phyloP scores from a whole-genome alignment of 2,797 vertebrate species.

The Todus mexicanus region DNA sequence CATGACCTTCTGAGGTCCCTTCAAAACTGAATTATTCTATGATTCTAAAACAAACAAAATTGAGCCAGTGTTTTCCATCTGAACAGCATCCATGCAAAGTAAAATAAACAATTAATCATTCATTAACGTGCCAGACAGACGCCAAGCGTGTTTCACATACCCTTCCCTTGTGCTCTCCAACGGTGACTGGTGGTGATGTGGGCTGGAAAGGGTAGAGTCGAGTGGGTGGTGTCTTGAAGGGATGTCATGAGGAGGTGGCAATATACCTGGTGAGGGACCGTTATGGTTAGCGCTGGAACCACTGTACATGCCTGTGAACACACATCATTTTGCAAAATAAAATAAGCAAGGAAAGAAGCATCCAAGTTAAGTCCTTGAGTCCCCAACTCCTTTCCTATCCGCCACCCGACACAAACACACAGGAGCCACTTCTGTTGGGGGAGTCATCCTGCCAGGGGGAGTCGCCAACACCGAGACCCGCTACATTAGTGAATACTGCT shows the following conservation, averaged over 20 bases:
- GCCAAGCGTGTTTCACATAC: conserved; percentile 73
- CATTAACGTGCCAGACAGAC: neutral
- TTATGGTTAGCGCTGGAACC: conserved; percentile 83
- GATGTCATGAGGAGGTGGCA: conserved; percentile 78
- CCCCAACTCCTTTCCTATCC: neutral
- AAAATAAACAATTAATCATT: neutral
- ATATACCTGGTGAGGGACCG: conserved; percentile 78
- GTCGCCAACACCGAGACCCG: neutral
- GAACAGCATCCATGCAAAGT: neutral
- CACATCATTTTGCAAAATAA: conserved; percentile 64
- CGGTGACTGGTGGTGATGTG: conserved; percentile 85
- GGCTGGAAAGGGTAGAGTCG: conserved; percentile 80
- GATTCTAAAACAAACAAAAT: neutral
- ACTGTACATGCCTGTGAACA: conserved; percentile 88
- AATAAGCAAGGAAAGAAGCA: neutral
- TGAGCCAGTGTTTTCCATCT: neutral
- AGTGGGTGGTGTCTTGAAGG: conserved; percentile 81
- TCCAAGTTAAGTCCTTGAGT: neutral
- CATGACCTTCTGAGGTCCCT: neutral
- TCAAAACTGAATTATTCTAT: neutral
- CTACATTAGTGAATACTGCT: neutral
- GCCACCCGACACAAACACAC: neutral
- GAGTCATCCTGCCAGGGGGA: neutral
- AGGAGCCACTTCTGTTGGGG: neutral
- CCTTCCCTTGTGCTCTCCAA: conserved; percentile 85